Conservation (phyloP, 2,113 vertebrate genomes). For the Peromyscus maniculatus region DNA sequence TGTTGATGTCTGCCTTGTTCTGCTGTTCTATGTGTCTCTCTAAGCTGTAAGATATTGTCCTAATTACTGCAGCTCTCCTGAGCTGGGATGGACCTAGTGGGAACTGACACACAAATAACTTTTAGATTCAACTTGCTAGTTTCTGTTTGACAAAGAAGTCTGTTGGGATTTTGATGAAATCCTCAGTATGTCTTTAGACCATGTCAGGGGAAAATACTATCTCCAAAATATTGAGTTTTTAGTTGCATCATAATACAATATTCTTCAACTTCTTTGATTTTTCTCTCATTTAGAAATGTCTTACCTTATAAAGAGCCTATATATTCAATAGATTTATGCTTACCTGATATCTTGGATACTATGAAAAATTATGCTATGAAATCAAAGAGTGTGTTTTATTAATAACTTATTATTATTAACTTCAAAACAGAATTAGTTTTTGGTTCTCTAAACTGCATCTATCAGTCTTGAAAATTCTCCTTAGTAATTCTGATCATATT, state of each 20-base stretch:
- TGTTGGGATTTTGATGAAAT: neutral
- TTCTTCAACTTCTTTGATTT: neutral
- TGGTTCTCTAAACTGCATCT: neutral
- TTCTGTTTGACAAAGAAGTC: neutral
- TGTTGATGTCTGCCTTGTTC: neutral
- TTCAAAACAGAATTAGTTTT: conserved; percentile 6
- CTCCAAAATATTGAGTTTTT: neutral
- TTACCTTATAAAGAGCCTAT: neutral
- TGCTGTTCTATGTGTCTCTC: neutral
- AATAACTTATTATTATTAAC: neutral
- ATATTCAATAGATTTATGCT: neutral
- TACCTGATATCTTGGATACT: neutral
- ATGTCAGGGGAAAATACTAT: neutral
- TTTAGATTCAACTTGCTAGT: neutral
- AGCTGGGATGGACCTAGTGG: neutral
- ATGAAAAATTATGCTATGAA: neutral
- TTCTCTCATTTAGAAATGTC: neutral
- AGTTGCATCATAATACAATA: neutral
- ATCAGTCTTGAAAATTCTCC: neutral
- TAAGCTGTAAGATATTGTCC: neutral
- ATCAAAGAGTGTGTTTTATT: neutral
- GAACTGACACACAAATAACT: neutral
- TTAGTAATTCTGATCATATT: neutral
- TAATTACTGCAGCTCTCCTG: neutral
- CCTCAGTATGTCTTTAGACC: neutral